Conservation (phyloP, 2,113 vertebrate species). For the Xiphorhynchus elegans region DNA sequence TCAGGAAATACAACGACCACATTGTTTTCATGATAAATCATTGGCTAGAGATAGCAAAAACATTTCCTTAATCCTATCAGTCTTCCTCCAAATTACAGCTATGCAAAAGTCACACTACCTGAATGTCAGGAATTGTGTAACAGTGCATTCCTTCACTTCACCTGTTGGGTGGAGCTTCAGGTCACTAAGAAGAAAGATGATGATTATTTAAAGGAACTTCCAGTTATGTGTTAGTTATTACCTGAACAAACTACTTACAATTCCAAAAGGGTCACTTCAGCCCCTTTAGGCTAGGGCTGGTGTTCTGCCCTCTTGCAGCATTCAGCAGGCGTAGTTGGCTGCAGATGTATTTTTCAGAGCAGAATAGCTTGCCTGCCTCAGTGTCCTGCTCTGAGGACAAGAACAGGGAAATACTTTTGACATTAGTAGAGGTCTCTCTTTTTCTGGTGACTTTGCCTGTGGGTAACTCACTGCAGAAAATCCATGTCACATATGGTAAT, state of each 20-base stretch:
- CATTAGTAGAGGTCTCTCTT: neutral
- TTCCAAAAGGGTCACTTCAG: neutral
- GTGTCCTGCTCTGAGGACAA: neutral
- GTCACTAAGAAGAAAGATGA: neutral
- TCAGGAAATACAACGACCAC: constrained; percentile 2
- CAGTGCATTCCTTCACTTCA: neutral
- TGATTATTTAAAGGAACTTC: neutral
- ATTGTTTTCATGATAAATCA: neutral
- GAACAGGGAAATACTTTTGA: neutral
- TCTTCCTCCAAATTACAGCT: neutral
- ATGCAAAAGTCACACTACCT: neutral
- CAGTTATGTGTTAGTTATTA: neutral
- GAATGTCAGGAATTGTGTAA: neutral
- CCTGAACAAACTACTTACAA: constrained; percentile 6
- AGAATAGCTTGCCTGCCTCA: neutral
- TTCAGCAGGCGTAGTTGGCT: neutral
- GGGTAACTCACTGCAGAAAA: neutral
- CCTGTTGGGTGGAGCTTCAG: neutral
- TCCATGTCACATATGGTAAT: neutral
- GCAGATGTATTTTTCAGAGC: constrained; percentile 52
- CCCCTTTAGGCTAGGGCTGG: neutral
- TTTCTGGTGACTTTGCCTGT: neutral
- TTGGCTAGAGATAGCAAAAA: neutral
- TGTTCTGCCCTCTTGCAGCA: neutral
- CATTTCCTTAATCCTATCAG: constrained; percentile 7